Conservation (phyloP, 1,140 invertebrate species). For the Chrysoperla carnea region DNA sequence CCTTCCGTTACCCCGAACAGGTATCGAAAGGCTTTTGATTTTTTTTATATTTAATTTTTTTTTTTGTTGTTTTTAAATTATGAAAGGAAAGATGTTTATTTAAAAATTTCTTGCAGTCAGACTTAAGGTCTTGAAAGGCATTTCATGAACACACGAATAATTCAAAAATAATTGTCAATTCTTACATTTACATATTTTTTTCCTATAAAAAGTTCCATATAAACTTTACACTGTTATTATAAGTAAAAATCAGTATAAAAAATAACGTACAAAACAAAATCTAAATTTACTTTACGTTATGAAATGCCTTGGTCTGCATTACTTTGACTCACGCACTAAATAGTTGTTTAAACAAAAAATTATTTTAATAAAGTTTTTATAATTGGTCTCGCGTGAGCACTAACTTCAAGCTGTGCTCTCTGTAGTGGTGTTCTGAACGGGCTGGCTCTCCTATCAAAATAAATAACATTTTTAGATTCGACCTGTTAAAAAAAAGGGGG, state of each 20-base stretch:
- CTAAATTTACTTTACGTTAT: constrained; percentile 6
- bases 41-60: constrained; percentile 13
- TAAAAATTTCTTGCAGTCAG: constrained; percentile 14
- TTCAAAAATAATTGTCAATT: background rate
- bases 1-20: background rate
- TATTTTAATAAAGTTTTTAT: constrained; percentile 16
- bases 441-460: constrained; percentile 29
- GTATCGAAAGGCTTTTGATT: background rate
- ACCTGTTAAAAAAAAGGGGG: background rate
- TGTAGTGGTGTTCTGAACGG: constrained; percentile 31
- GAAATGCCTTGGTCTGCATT: constrained; percentile 23
- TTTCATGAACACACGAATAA: constrained; percentile 15
- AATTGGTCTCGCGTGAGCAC: constrained; percentile 11
- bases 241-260: background rate
- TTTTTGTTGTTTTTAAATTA: constrained; percentile 16
- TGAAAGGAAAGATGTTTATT: constrained; percentile 14
- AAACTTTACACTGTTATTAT: background rate
- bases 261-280: background rate
- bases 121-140: constrained; percentile 23
- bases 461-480: constrained; percentile 1
- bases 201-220: background rate
- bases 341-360: constrained; percentile 17
- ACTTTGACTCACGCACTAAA: constrained; percentile 18
- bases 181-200: background rate
- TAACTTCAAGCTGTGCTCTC: constrained; percentile 33